These are phyloP conservation scores for Natator depressus DNA, from an alignment of 2,113 vertebrate genomes.

Conservation along the genomic window DNA sequence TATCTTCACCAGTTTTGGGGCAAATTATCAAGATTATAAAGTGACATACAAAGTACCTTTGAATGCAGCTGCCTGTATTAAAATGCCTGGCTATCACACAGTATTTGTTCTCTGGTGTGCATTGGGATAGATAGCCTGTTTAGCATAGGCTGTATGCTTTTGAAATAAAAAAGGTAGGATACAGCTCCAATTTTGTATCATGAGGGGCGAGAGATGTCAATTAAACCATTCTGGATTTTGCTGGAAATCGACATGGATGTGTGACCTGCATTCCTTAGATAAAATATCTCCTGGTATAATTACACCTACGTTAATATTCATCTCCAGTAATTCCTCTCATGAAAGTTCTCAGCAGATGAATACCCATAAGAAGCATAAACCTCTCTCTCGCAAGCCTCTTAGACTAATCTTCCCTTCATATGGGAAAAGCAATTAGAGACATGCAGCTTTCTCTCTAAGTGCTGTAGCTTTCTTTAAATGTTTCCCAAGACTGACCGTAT, in stretches of 20 bases:
- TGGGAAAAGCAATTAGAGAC: not conserved
- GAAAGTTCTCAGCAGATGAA: not conserved
- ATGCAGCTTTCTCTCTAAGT: not conserved
- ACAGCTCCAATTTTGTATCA: not conserved
- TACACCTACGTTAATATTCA: not conserved
- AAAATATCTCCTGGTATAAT: not conserved
- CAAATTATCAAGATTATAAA: not conserved
- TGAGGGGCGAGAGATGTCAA: not conserved
- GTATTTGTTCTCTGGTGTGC: not conserved
- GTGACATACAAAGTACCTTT: not conserved
- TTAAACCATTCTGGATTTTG: not conserved
- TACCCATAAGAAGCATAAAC: not conserved
- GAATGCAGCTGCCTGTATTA: not conserved
- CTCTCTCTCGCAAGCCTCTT: fast-evolving
- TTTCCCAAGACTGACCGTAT: not conserved
- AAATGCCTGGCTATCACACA: not conserved
- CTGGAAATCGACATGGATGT: not conserved
- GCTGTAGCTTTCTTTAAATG: not conserved
- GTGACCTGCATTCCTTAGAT: not conserved
- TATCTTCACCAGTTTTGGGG: not conserved
- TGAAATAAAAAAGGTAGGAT: not conserved
- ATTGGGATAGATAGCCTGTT: not conserved
- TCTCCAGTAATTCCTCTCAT: not conserved
- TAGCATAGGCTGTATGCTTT: not conserved
- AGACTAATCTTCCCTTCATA: not conserved